Percentiles rank a stretch among this genome's conserved stretches.
phyloP scores from a whole-genome alignment of 2,888 invertebrate genomes.

The Pammene fasciana region DNA sequence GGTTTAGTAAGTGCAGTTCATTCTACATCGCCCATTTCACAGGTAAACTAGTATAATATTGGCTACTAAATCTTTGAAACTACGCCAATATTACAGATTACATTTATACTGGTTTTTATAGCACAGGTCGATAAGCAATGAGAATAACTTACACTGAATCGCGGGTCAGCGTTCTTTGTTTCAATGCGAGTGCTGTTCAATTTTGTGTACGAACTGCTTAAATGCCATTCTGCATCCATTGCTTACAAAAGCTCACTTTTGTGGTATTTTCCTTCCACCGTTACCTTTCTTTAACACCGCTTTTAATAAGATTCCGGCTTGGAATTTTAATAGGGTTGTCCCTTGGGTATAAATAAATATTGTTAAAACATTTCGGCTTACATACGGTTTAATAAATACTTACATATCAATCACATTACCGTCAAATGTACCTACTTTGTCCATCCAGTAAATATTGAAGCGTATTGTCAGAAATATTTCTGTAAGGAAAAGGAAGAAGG shows the following conservation, averaged over 20 bases:
- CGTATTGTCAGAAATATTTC: conserved; percentile 44
- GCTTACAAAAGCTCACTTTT: conserved; percentile 48
- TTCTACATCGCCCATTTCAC: neutral
- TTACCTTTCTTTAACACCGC: conserved; percentile 38
- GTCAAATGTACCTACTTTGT: no score
- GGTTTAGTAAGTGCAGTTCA: neutral
- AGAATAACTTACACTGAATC: conserved; percentile 45
- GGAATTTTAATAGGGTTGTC: neutral
- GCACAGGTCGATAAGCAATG: neutral
- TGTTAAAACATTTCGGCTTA: no score
- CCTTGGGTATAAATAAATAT: no score
- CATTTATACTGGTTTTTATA: neutral
- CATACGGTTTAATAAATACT: no score
- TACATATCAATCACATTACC: no score
- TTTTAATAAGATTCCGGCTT: conserved; percentile 43
- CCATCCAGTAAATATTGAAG: conserved; percentile 8
- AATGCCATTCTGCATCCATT: conserved; percentile 48
- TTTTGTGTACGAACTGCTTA: conserved; percentile 55
- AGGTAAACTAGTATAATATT: conserved; percentile 1
- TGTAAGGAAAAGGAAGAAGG: conserved; percentile 56
- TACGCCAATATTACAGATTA: neutral
- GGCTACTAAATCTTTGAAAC: neutral
- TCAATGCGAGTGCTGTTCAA: conserved; percentile 60
- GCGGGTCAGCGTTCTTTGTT: conserved; percentile 68
- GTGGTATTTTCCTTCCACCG: conserved; percentile 48